Percentiles rank a stretch among this genome's conserved stretches.
These are phyloP conservation scores for Holothuria leucospilota DNA, from an alignment of 53 echinoderm and acorn worm species.

Conservation along the genomic window DNA sequence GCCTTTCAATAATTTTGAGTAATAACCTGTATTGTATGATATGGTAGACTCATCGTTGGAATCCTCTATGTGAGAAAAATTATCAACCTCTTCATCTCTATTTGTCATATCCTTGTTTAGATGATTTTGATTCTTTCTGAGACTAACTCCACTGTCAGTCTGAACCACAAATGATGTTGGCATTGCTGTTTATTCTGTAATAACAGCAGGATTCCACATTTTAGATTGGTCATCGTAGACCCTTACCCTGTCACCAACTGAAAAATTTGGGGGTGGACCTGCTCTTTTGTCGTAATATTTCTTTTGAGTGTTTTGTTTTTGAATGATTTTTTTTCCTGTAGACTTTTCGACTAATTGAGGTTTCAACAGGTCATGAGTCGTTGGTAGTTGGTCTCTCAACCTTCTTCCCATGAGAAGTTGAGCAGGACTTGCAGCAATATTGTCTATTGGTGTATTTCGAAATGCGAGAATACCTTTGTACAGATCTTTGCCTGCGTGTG, in stretches of 20 bases:
- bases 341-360: background rate
- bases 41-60: background rate
- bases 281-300: too few relatives aligned
- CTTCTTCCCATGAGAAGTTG: constrained; percentile 42
- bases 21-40: too few relatives aligned
- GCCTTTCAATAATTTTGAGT: constrained; percentile 5
- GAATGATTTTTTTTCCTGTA: background rate
- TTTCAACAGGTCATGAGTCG: background rate
- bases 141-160: background rate
- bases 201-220: too few relatives aligned
- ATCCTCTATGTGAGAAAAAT: background rate
- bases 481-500: constrained; percentile 41
- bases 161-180: background rate
- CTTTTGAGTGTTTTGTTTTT: background rate
- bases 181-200: background rate
- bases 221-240: too few relatives aligned
- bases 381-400: constrained; percentile 1
- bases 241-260: too few relatives aligned
- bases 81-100: background rate
- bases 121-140: background rate
- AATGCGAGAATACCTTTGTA: constrained; percentile 49
- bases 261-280: too few relatives aligned
- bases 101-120: background rate
- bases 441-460: constrained; percentile 52
- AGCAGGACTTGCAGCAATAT: constrained; percentile 38